Base-by-base conservation (phyloP, 2,888 invertebrate genomes). In the Harmothoe impar region DNA sequence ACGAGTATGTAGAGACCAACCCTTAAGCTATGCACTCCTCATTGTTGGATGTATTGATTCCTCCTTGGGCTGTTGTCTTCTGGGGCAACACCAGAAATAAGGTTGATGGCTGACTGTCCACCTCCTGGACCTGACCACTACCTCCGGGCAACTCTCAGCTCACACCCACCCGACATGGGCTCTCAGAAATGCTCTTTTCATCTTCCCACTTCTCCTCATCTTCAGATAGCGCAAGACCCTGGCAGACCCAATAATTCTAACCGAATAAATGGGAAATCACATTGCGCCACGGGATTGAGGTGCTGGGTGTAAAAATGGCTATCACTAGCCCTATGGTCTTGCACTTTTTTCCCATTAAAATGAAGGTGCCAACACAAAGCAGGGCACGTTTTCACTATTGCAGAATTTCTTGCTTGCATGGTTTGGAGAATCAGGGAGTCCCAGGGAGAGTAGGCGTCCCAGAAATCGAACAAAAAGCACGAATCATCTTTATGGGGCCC, bases 161-260 rank as follows among this genome's bases (percentile, higher is more conserved):
- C 77, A 5, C 25, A 17, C 77, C 5, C 77, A 17, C 77, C 25
- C 78, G 20, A 10, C 62, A 62, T 15, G 7, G 23, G 62, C n/a
- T 20, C 62, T n/a, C 81, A 35, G 35, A 33, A 86, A 15, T 52
- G 17, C 86, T 23, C 33, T 12, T 54, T 54, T 54, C 54, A 29
- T 54, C 86, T 86, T 0, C 20, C 56, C 56, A 12, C 54, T 54
- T 86, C 25, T 29, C 54, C 15, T 25, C 56, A 25, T 29, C 86
- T 29, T 54, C 56, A 56, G 52, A 20, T 29, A 51, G 20, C 29
- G 43, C 7, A 25, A 52, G n/a, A 43, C 54, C 54, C 15, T 29
- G n/a, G 1, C 43, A 35, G n/a, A 43, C 33, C 84, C 84, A 84
- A 84, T 84, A 84, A 84, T 35, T 84, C 84, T 84, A 84, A 84